Conservation (phyloP, 2,113 vertebrate species). For the Crotalus horridus region DNA sequence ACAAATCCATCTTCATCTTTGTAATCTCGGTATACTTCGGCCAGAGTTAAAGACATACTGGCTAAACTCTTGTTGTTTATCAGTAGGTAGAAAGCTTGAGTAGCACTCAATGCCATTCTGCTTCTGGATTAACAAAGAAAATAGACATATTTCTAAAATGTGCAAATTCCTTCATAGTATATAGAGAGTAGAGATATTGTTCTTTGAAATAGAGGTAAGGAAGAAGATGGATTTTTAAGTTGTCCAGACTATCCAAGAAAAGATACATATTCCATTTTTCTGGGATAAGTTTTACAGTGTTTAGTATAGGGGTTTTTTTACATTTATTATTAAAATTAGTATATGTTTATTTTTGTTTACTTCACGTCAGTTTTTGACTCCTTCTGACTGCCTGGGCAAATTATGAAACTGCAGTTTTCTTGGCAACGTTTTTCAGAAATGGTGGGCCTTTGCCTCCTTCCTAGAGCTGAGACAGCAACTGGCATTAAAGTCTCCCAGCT, state of each 20-base stretch:
- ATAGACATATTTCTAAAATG: conserved; percentile 2
- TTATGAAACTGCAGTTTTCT: background rate
- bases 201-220: background rate
- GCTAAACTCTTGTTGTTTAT: conserved; percentile 81
- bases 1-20: conserved; percentile 91
- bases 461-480: background rate
- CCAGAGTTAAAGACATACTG: conserved; percentile 87
- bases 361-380: background rate
- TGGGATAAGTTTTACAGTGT: background rate
- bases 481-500: background rate
- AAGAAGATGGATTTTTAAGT: background rate
- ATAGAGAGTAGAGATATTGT: background rate
- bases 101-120: conserved; percentile 82
- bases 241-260: background rate
- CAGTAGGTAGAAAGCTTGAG: conserved; percentile 88
- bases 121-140: conserved; percentile 66
- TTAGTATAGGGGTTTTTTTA: background rate
- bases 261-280: background rate
- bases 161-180: background rate
- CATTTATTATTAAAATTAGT: background rate
- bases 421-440: background rate
- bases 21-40: conserved; percentile 86
- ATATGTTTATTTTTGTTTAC: background rate
- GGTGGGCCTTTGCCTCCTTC: background rate
- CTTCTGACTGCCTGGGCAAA: background rate